phyloP scores from a whole-genome alignment of 1,140 invertebrate species.

The Drosophila neocordata region DNA sequence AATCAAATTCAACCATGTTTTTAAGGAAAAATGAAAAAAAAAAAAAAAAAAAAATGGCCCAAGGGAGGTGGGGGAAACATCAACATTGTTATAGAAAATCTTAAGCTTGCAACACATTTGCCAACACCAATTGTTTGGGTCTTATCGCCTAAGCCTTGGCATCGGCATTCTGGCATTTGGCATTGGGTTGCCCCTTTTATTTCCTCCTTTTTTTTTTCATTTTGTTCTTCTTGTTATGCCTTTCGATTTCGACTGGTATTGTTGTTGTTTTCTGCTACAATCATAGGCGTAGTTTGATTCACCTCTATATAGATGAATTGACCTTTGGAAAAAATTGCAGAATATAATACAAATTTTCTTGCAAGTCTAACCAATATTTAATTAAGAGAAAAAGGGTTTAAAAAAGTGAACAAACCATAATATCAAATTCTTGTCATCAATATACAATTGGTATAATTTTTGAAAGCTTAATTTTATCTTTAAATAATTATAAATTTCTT shows the following conservation, averaged over 20 bases:
- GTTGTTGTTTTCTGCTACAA: background rate
- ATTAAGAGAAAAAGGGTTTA: too few species aligned
- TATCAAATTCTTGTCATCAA: too few species aligned
- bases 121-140: conserved; percentile 44
- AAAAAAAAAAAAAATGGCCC: background rate
- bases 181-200: conserved; percentile 38
- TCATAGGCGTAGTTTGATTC: background rate
- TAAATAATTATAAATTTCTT: too few species aligned
- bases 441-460: too few species aligned
- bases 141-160: conserved; percentile 44
- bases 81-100: conserved; percentile 56
- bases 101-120: conserved; percentile 52
- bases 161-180: conserved; percentile 29
- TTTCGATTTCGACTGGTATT: conserved; percentile 7
- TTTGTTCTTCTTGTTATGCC: conserved; percentile 13
- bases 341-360: too few species aligned
- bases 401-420: too few species aligned
- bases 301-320: background rate
- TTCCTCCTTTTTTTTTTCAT: background rate
- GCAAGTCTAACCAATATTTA: too few species aligned
- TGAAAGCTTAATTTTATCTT: too few species aligned
- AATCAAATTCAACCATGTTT: conserved; percentile 2
- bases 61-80: conserved; percentile 1
- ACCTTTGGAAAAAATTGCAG: too few species aligned
- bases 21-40: background rate